These are phyloP conservation scores for Herminia tarsipennalis DNA, from an alignment of 2,888 invertebrate genomes.

Conservation along the genomic window DNA sequence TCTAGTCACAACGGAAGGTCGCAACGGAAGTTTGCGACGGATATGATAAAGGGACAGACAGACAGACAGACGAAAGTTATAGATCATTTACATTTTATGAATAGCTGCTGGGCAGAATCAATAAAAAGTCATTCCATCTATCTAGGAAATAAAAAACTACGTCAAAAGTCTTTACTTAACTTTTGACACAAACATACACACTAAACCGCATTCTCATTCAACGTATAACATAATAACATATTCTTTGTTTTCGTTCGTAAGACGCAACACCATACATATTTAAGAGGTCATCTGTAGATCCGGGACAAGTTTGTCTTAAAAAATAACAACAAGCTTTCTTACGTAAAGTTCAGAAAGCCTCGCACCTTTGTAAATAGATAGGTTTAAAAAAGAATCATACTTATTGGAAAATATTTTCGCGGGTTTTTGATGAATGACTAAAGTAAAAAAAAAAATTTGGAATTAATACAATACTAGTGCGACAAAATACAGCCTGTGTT, in stretches of 20 bases:
- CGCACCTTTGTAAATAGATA: neutral
- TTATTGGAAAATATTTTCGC: no score
- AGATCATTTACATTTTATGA: neutral
- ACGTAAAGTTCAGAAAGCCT: neutral
- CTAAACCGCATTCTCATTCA: no score
- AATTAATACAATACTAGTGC: no score
- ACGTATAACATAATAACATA: no score
- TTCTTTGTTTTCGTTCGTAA: conserved; percentile 5
- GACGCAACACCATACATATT: neutral
- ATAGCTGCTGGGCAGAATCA: neutral
- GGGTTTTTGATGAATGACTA: neutral
- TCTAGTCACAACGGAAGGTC: conserved; percentile 14
- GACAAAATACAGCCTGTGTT: no score
- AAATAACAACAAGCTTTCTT: neutral
- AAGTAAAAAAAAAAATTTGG: neutral
- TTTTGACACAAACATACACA: neutral
- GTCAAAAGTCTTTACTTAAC: no score
- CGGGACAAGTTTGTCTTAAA: neutral
- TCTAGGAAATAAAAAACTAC: no score
- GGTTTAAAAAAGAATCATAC: no score
- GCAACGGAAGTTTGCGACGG: conserved; percentile 3
- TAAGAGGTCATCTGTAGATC: conserved; percentile 2
- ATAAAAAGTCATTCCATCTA: neutral
- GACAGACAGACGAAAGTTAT: conserved; percentile 4
- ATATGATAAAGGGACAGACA: conserved; percentile 9